Base-by-base conservation (phyloP, 2,888 invertebrate genomes). In the Cryptus viduatorius region DNA sequence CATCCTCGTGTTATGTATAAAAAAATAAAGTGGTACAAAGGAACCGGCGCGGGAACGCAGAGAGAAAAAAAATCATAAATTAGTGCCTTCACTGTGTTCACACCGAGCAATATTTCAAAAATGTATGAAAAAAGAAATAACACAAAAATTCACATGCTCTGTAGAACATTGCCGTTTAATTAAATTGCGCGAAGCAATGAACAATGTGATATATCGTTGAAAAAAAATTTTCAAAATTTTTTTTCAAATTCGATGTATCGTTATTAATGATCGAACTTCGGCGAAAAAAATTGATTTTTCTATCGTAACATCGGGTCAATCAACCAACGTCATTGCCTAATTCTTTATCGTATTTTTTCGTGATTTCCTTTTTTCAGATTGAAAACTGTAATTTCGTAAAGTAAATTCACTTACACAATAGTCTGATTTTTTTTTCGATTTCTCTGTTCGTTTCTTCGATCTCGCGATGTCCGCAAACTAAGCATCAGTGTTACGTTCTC, bases 1-100 rank as follows among this genome's bases (percentile, higher is more conserved):
- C 88, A 88, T 89, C 77, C 87, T 87, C 77, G 86, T 89, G 86
- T 89, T 89, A 87, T 84, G 87, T 88, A 88, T 89, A 61, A 12
- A 44, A 65, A 65, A 81, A 64, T 44, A n/a, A 19, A 29, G 31
- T 31, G 12, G 69, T 44, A 37, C n/a, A 75, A 16, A 37, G 4
- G 59, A 14, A 29, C 31, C n/a, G 59, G 31, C 7, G 61, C 12
- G 10, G 1, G n/a, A 68, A 16, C 24, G 19, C 37, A 24, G 50
- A 44, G 29, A 44, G n/a, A 56, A 67, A 46, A 44, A 46, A 12
- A 44, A 53, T 56, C 48, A 29, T 16, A 37, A 71, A 71, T 46
- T 61, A 61, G 59, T 61, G 31, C 59, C 59, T 14, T 2, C 14
- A 61, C 59, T 0, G 29, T 29, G 10, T 61, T 29, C 31, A 14